phyloP scores from a whole-genome alignment of 1,140 invertebrate genomes.

The Hestina assimilis region DNA sequence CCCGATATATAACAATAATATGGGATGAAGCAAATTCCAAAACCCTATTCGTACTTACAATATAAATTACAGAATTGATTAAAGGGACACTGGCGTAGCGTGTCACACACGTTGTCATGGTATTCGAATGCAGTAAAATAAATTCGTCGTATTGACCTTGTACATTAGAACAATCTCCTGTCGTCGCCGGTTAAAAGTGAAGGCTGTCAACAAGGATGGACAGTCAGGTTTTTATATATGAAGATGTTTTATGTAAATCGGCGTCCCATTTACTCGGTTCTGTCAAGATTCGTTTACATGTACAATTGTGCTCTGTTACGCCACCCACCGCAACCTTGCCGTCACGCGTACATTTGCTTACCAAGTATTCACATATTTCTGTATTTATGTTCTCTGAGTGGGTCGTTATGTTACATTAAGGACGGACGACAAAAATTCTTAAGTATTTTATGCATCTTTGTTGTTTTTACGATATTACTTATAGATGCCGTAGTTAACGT shows the following conservation, averaged over 20 bases:
- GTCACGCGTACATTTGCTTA: conserved; percentile 47
- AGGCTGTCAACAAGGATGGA: conserved; percentile 25
- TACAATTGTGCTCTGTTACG: conserved; percentile 35
- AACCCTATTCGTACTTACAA: too few species aligned
- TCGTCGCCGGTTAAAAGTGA: conserved; percentile 20
- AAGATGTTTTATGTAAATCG: conserved; percentile 18
- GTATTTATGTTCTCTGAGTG: conserved; percentile 45
- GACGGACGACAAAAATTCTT: conserved; percentile 7
- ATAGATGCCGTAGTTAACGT: too few species aligned
- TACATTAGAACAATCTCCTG: conserved; percentile 20
- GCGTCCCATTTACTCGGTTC: conserved; percentile 23
- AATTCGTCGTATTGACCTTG: conserved; percentile 16
- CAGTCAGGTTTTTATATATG: conserved; percentile 27
- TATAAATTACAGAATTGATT: neutral
- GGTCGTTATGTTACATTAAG: conserved; percentile 55
- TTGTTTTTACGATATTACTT: too few species aligned
- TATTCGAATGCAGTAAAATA: neutral
- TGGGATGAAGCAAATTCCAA: too few species aligned
- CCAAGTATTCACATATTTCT: conserved; percentile 48
- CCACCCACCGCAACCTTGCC: conserved; percentile 54
- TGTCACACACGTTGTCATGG: neutral
- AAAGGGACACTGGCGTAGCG: neutral
- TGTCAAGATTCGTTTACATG: conserved; percentile 28
- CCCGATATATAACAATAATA: too few species aligned
- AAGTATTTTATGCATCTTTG: neutral